phyloP scores from a whole-genome alignment of 2,113 vertebrate species.

The Mirza zaza region DNA sequence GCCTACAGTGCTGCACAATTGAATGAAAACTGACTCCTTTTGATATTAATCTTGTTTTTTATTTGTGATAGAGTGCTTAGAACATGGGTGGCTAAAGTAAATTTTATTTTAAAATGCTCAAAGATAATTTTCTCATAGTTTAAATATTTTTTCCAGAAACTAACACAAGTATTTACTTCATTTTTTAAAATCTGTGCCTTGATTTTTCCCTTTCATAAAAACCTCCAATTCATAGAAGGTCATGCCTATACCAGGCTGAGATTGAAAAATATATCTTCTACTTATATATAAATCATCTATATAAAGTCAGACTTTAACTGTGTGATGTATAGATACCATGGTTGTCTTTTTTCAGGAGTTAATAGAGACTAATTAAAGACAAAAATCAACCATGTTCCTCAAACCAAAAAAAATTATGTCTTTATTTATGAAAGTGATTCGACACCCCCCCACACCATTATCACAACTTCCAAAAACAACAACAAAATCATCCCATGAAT shows the following conservation, averaged over 20 bases:
- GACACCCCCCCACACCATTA: background rate
- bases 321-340: slow-evolving; percentile 46
- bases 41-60: slow-evolving; percentile 83
- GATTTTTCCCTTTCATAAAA: slow-evolving; percentile 55
- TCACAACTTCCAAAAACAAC: background rate
- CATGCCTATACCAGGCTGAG: slow-evolving; percentile 14
- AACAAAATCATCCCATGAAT: background rate
- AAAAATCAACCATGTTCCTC: background rate
- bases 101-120: slow-evolving; percentile 76
- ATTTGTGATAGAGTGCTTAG: slow-evolving; percentile 79
- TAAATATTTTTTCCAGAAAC: slow-evolving; percentile 43
- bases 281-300: background rate
- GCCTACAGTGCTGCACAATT: slow-evolving; percentile 79
- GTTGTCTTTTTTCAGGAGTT: slow-evolving; percentile 67
- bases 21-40: slow-evolving; percentile 84
- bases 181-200: background rate
- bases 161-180: slow-evolving; percentile 69
- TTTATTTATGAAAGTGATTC: background rate
- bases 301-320: slow-evolving; percentile 65
- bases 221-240: slow-evolving; percentile 1
- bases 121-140: slow-evolving; percentile 67
- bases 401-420: background rate
- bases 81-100: slow-evolving; percentile 77
- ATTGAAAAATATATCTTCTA: slow-evolving; percentile 57
- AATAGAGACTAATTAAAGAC: slow-evolving; percentile 49